Evolutionary conservation across 2,888 invertebrate genomes (phyloP), one percentile per base, ranked within the genome.

Genomic region (Cephus runcator): DNA sequence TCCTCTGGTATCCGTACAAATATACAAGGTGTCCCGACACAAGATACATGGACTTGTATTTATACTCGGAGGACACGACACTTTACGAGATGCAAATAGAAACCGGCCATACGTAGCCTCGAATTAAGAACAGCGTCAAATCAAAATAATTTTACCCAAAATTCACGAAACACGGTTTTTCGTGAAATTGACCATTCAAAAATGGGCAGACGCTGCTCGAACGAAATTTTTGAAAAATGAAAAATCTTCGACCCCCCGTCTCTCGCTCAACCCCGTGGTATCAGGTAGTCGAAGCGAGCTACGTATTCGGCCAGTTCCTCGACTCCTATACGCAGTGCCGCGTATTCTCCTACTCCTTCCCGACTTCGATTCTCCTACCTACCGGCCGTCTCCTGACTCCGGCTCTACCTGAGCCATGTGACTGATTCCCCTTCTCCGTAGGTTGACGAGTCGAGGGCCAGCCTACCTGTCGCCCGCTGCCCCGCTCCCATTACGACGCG

Each of bases 401-500:
- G 78, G 83, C 80, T 80, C 77, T 78, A 83, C 85, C 85, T 87
- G 87, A 86, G 88, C 90, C 91, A 91, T 91, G 91, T 91, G 91
- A 91, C 91, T 90, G 90, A 90, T 90, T 88, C 89, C 91, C 91
- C 91, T 88, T 86, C 89, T 87, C 87, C 83, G 80, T 86, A 86
- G 88, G 89, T 89, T 90, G 90, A 89, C 88, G 89, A 88, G 87
- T 85, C 88, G 86, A 87, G 88, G 89, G 90, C 89, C 90, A 90
- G 90, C 90, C 91, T 91, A 91, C 91, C 91, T 91, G 91, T 90
- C 90, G 88, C 89, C 90, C 91, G 90, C 86, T 89, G 88, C 90
- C 90, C 89, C 90, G 90, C 90, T 90, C 90, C 90, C 91, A 91
- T 91, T 91, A 90, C 90, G 88, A 87, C 91, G 91, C 91, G 90